These are phyloP conservation scores for Haliclona indistincta DNA, from an alignment of 37 sponge, comb jelly and placozoan genomes.

Conservation along the genomic window DNA sequence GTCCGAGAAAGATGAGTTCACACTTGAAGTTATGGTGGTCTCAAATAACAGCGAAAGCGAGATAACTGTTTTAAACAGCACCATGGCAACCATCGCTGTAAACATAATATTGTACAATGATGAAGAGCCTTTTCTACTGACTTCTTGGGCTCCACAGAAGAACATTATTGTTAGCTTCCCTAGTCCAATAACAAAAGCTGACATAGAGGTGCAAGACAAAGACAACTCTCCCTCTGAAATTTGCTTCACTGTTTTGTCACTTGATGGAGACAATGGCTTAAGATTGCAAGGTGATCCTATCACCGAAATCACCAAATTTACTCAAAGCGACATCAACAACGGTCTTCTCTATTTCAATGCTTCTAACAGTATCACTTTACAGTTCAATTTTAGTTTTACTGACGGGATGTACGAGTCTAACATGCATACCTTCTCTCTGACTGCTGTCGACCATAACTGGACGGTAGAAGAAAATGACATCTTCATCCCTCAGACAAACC, in stretches of 20 bases:
- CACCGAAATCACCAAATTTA: conserved; percentile 20
- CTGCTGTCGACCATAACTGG: too few species aligned
- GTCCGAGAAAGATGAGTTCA: too few species aligned
- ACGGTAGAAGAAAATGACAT: too few species aligned
- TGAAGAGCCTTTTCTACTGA: conserved; percentile 40
- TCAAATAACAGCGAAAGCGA: too few species aligned
- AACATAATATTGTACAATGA: conserved; percentile 27
- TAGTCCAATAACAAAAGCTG: background rate
- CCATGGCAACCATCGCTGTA: background rate
- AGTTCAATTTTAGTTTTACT: too few species aligned
- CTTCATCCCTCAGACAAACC: too few species aligned
- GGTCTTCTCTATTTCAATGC: too few species aligned
- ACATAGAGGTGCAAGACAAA: conserved; percentile 33
- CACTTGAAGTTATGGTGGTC: too few species aligned
- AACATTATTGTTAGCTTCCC: conserved; percentile 22
- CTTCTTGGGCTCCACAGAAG: background rate
- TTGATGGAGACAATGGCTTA: conserved; percentile 2
- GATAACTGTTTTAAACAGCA: too few species aligned
- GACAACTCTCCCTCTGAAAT: conserved; percentile 48
- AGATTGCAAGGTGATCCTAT: background rate
- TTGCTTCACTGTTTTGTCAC: background rate
- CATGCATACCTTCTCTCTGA: too few species aligned
- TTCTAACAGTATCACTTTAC: too few species aligned
- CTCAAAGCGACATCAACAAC: conserved; percentile 45
- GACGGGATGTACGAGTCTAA: too few species aligned